phyloP scores from a whole-genome alignment of 2,113 vertebrate genomes.

The Sitta europaea region DNA sequence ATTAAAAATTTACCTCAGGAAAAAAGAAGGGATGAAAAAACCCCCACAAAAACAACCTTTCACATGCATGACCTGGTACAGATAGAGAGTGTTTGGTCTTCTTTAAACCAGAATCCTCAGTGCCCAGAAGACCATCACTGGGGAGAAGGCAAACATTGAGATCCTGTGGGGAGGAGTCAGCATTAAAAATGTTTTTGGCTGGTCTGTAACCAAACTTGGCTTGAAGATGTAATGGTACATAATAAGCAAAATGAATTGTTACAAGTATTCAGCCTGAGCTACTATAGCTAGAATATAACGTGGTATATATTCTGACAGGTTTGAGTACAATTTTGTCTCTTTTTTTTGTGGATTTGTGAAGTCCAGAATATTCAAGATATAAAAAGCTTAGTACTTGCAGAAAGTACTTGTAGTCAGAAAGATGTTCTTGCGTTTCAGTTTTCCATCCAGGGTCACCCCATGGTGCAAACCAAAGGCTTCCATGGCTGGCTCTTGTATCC shows the following conservation, averaged over 20 bases:
- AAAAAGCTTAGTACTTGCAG: neutral
- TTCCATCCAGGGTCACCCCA: neutral
- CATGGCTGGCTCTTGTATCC: neutral
- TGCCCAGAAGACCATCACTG: constrained; percentile 9
- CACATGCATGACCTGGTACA: rapidly evolving
- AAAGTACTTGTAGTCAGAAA: neutral
- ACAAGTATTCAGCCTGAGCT: neutral
- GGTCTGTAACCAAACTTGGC: neutral
- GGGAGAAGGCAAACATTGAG: neutral
- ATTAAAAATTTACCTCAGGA: constrained; percentile 43
- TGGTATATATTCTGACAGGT: neutral
- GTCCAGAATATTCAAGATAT: neutral
- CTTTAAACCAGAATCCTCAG: constrained; percentile 33
- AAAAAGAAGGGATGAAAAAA: neutral
- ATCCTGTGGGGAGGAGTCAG: neutral
- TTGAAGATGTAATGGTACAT: neutral
- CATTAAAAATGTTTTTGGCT: constrained; percentile 46
- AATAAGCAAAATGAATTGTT: neutral
- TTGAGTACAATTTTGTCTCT: neutral
- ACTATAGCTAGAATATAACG: neutral
- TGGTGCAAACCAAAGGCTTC: neutral
- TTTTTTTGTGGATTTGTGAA: neutral
- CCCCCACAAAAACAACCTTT: neutral
- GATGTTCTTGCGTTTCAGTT: neutral
- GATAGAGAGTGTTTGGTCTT: constrained; percentile 25